A percentile compares a stretch with the other conserved stretches of the same genome.
Conservation (phyloP, 2,797 vertebrate species). For the Coendou prehensilis region DNA sequence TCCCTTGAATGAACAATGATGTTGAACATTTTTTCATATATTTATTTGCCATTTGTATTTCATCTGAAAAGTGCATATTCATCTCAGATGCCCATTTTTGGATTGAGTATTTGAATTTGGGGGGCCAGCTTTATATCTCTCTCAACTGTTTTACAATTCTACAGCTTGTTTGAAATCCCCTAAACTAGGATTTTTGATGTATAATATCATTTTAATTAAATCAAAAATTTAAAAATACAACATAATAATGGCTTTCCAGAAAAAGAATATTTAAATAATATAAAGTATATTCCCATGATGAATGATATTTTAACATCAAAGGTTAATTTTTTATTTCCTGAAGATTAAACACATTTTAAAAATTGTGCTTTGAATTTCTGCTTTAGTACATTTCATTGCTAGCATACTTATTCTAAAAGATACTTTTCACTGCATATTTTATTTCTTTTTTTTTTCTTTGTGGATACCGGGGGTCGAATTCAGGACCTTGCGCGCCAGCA, state of each 20-base stretch:
- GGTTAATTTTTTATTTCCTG: slow-evolving; percentile 37
- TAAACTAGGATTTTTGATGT: background rate
- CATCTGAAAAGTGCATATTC: no score
- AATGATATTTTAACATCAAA: slow-evolving; percentile 37
- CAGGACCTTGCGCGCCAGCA: no score
- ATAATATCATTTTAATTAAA: slow-evolving; percentile 15
- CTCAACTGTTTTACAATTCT: background rate
- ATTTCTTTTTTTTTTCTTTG: slow-evolving; percentile 72
- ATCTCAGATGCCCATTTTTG: no score
- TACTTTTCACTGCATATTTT: slow-evolving; percentile 64
- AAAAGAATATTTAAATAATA: slow-evolving; percentile 25
- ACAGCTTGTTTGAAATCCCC: background rate
- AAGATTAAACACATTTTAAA: slow-evolving; percentile 10
- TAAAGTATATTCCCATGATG: background rate
- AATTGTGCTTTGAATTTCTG: slow-evolving; percentile 54
- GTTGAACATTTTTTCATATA: no score
- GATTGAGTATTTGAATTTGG: no score
- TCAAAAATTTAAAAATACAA: background rate
- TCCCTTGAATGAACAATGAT: no score
- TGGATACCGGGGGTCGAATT: no score
- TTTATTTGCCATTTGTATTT: no score
- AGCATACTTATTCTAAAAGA: slow-evolving; percentile 54
- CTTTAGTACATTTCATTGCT: slow-evolving; percentile 18
- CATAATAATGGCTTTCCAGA: background rate
- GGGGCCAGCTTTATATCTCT: no score